Evolutionary conservation across 2,113 vertebrate genomes (phyloP).

Genomic region (Phrynosoma platyrhinos): DNA sequence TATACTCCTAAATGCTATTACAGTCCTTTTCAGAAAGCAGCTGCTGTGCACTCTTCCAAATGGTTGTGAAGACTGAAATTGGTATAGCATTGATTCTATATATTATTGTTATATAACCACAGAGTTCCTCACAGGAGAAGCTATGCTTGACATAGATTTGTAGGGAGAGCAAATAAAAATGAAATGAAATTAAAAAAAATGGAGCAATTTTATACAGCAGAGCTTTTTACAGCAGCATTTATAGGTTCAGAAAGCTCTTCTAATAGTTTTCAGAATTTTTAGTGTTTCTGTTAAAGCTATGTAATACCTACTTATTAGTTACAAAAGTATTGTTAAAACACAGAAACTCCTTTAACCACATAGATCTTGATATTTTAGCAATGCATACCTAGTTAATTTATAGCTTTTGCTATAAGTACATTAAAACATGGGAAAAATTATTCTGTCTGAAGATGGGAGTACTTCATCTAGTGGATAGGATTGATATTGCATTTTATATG

Average conservation of each 20-base stretch:
- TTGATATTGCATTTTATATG: not conserved
- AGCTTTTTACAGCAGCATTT: not conserved
- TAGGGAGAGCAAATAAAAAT: no score
- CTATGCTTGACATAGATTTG: no score
- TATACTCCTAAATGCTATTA: not conserved
- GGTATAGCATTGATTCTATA: fast-evolving
- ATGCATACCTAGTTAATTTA: not conserved
- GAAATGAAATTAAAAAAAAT: not conserved
- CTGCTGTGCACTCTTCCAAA: not conserved
- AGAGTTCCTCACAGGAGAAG: no score
- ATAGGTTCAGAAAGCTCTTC: conserved; percentile 2
- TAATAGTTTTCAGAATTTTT: not conserved
- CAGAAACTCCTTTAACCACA: no score
- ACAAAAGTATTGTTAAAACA: no score
- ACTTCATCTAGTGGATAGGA: conserved; percentile 26
- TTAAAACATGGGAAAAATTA: not conserved
- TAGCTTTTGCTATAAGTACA: not conserved
- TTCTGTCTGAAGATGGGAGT: conserved; percentile 18
- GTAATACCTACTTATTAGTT: no score
- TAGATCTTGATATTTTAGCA: not conserved
- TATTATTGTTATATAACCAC: not conserved
- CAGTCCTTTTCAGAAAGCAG: not conserved
- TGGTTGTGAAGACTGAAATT: not conserved
- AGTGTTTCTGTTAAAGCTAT: not conserved
- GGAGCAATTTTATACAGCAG: not conserved